Conservation (phyloP, 2,888 invertebrate genomes). For the Drosophila neotestacea region DNA sequence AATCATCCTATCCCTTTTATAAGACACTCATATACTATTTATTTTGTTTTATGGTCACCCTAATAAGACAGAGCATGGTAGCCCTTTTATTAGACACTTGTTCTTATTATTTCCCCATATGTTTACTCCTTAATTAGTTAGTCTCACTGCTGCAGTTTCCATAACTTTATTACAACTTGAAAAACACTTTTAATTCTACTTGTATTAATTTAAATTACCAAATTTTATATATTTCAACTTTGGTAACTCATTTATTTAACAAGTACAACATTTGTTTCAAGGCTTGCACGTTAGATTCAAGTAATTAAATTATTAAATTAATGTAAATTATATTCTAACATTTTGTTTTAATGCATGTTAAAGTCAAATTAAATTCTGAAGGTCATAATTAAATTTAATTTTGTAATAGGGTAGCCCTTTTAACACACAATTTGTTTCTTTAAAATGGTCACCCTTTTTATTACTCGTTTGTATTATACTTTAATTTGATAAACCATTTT, state of each 20-base stretch:
- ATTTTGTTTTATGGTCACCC: not conserved
- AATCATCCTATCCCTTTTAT: too few species aligned
- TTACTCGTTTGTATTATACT: not conserved
- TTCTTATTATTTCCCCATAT: too few species aligned
- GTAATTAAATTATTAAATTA: not conserved
- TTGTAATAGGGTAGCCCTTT: not conserved
- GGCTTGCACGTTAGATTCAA: not conserved
- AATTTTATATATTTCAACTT: not conserved
- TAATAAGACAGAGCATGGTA: not conserved
- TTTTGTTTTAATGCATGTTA: not conserved
- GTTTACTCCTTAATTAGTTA: too few species aligned
- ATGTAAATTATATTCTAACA: not conserved
- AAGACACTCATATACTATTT: too few species aligned
- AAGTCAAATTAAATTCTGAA: not conserved
- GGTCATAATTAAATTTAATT: too few species aligned
- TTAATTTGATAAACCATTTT: not conserved
- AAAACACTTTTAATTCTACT: not conserved
- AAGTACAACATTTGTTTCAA: not conserved
- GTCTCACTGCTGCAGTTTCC: not conserved
- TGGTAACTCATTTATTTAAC: not conserved
- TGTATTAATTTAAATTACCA: not conserved
- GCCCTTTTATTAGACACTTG: too few species aligned
- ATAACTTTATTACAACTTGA: not conserved
- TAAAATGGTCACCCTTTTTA: not conserved
- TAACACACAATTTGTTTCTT: not conserved